A percentile compares a stretch with the other conserved stretches of the same genome.
phyloP scores from a whole-genome alignment of 2,797 vertebrate species.

The Picus viridis region DNA sequence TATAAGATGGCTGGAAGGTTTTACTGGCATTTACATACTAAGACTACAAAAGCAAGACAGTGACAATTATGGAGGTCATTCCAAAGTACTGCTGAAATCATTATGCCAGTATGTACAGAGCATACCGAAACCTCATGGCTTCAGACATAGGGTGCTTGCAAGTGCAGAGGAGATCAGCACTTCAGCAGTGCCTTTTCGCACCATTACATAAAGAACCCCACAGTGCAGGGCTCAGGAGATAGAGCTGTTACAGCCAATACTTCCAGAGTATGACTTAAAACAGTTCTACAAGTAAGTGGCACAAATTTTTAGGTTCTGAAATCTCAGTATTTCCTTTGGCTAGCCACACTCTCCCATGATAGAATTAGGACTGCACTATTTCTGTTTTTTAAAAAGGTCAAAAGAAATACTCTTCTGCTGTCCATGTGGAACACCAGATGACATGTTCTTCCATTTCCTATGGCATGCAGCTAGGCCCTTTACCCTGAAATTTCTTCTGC shows the following conservation, averaged over 20 bases:
- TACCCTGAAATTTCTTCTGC: not conserved
- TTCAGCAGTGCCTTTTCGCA: conserved; percentile 6
- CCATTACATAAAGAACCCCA: not conserved
- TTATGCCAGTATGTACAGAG: not conserved
- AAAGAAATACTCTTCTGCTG: not conserved
- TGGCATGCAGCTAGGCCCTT: not conserved
- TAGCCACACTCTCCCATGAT: not conserved
- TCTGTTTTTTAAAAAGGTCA: not conserved
- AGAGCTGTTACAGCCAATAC: not conserved
- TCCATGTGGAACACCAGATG: not conserved
- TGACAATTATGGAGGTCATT: not conserved
- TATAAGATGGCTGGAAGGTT: not conserved
- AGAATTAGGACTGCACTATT: not conserved
- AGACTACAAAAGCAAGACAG: not conserved
- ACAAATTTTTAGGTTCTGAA: not conserved
- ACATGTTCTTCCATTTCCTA: not conserved
- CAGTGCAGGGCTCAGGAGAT: not conserved
- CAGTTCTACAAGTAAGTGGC: not conserved
- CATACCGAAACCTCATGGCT: not conserved
- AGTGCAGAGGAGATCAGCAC: not conserved
- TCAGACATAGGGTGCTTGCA: not conserved
- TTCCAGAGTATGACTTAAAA: not conserved
- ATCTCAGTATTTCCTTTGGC: not conserved
- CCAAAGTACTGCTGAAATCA: not conserved
- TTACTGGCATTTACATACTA: not conserved